A percentile compares a stretch with the other conserved stretches of the same genome.
Conservation (phyloP, 2,113 vertebrate genomes). For the Corydoras maculifer region DNA sequence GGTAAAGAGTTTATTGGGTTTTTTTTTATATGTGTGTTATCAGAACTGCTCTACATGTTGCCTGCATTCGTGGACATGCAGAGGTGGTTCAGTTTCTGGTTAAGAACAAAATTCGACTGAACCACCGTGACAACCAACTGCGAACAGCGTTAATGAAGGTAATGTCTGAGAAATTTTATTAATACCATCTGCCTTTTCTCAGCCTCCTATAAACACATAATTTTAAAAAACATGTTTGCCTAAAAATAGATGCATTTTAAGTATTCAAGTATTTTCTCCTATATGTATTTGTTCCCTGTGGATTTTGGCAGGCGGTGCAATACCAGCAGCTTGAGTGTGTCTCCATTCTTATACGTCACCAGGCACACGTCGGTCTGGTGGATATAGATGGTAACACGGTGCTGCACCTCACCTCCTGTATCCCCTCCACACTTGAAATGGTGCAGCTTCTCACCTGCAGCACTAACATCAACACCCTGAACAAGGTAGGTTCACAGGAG, state of each 20-base stretch:
- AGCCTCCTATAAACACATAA: slow-evolving; percentile 45
- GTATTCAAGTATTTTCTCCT: too few relatives aligned
- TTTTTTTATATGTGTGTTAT: slow-evolving; percentile 3
- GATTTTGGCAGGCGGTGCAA: slow-evolving; percentile 73
- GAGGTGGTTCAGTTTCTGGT: slow-evolving; percentile 77
- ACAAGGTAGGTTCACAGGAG: slow-evolving; percentile 69
- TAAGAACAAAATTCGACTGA: slow-evolving; percentile 77
- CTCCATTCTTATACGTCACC: slow-evolving; percentile 68
- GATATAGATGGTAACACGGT: slow-evolving; percentile 75
- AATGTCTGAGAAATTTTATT: too few relatives aligned
- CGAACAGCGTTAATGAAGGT: slow-evolving; percentile 86
- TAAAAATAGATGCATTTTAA: not conserved
- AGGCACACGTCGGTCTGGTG: slow-evolving; percentile 72
- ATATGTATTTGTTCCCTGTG: not conserved
- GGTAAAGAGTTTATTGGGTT: too few relatives aligned
- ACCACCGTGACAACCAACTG: slow-evolving; percentile 76
- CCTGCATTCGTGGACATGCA: slow-evolving; percentile 76
- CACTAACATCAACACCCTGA: slow-evolving; percentile 69
- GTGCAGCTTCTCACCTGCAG: slow-evolving; percentile 65
- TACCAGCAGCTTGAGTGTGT: slow-evolving; percentile 77
- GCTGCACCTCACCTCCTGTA: slow-evolving; percentile 73
- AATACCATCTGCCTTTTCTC: too few relatives aligned
- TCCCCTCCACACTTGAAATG: slow-evolving; percentile 54
- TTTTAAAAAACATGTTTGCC: too few relatives aligned
- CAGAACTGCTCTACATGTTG: slow-evolving; percentile 88